Evolutionary conservation across 2,113 vertebrate genomes (phyloP), one percentile per base, ranked within the genome.

Genomic region (Phrynocephalus versicolor): DNA sequence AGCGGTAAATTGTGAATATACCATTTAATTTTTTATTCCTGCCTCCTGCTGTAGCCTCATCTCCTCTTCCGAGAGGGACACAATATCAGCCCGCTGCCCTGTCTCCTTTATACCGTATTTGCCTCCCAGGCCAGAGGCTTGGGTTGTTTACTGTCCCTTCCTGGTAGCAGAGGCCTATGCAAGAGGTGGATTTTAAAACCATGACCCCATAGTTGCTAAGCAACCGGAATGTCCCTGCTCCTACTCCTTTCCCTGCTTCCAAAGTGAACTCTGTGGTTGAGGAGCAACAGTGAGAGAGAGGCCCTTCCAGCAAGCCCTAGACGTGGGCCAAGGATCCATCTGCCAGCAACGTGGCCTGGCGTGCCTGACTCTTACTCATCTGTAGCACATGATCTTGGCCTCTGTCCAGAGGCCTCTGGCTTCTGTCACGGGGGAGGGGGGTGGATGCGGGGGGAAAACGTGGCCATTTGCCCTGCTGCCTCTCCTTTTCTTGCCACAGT

Each of bases 151-250:
- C 35, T 45, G 71, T 57, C 55, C 65, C 75, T 57, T 69, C 45
- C 67, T 72, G 10, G 64, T 30, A 27, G 64, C 37, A 41, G 78
- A 81, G 78, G 78, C 77, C 84, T 80, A 64, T 37, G n/a, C 57
- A 64, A 33, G 84, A 86, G 77, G 58, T 81, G 58, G n/a, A 79
- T 81, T 51, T 51, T 65, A 73, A 72, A 86, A 86, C 39, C 70
- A n/a, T 81, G 77, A 80, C 25, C 84, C 79, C 80, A 23, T 35
- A 19, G 84, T 86, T 81, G 84, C 84, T 35, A 80, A 33, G 84
- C 84, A 86, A 86, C 78, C 69, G 55, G 39, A 35, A 19, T 74
- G 69, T 33, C 45, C 84, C 69, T 86, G 18, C 58, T 64, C 78
- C 71, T 64, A 70, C n/a, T 58, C 16, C 71, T 33, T n/a, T 73